A percentile compares a stretch with the other conserved stretches of the same genome.
These are phyloP conservation scores for Arenicola marina DNA, from an alignment of 2,888 invertebrate genomes.

Conservation along the genomic window DNA sequence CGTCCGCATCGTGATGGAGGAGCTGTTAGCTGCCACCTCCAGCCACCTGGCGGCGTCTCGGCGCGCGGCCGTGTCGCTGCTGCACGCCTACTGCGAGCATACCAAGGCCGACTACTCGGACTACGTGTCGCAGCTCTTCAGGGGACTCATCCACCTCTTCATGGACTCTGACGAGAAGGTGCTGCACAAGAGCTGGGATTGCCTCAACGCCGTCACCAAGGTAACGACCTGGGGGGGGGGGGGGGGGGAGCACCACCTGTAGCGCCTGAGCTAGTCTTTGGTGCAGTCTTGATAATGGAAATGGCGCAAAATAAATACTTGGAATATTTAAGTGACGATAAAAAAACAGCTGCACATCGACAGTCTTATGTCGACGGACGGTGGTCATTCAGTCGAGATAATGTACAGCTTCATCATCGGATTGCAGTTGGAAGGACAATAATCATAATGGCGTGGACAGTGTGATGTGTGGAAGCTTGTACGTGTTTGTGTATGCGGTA, in stretches of 20 bases:
- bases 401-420: too few species aligned
- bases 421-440: too few species aligned
- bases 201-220: conserved; percentile 85
- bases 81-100: conserved; percentile 88
- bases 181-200: conserved; percentile 87
- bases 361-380: too few species aligned
- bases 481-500: neutral
- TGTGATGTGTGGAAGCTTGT: conserved; percentile 1
- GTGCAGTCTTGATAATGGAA: too few species aligned
- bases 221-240: conserved; percentile 60
- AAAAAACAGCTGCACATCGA: too few species aligned
- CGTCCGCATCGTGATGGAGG: conserved; percentile 84
- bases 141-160: conserved; percentile 84
- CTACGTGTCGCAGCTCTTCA: conserved; percentile 84
- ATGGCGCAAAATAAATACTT: too few species aligned
- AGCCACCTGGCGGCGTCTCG: conserved; percentile 52
- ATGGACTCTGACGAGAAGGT: conserved; percentile 81
- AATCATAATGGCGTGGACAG: neutral
- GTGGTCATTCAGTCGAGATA: too few species aligned
- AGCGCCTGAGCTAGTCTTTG: too few species aligned
- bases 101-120: conserved; percentile 84
- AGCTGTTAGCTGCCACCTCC: conserved; percentile 72
- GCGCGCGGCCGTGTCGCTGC: conserved; percentile 82
- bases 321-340: too few species aligned
- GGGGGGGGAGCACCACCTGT: too few species aligned